phyloP scores from a whole-genome alignment of 2,888 invertebrate species.

The Idaea biselata region DNA sequence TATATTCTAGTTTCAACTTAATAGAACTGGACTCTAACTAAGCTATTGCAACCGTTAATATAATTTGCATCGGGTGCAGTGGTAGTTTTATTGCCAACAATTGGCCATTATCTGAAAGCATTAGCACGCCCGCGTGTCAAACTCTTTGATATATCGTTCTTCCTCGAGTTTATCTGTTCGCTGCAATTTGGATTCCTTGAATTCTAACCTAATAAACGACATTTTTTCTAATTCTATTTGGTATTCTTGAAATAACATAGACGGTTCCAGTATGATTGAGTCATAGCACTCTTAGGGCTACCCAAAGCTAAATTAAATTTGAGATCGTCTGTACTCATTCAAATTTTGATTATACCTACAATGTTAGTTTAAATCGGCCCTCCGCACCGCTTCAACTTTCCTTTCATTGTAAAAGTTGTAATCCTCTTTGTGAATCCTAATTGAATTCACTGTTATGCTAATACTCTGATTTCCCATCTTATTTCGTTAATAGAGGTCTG shows the following conservation, averaged over 20 bases:
- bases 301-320: slow-evolving; percentile 52
- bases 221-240: background rate
- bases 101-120: slow-evolving; percentile 58
- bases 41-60: slow-evolving; percentile 46
- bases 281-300: background rate
- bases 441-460: slow-evolving; percentile 81
- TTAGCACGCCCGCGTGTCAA: slow-evolving; percentile 58
- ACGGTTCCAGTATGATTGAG: background rate
- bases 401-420: slow-evolving; percentile 80
- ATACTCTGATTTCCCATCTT: slow-evolving; percentile 81
- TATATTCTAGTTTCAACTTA: slow-evolving; percentile 42
- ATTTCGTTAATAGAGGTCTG: slow-evolving; percentile 80
- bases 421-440: slow-evolving; percentile 80
- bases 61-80: slow-evolving; percentile 62
- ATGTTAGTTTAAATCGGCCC: slow-evolving; percentile 70
- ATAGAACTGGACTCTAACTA: slow-evolving; percentile 37
- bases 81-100: slow-evolving; percentile 65
- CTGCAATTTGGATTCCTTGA: slow-evolving; percentile 19
- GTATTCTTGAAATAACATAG: slow-evolving; percentile 7
- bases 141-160: slow-evolving; percentile 53
- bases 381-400: slow-evolving; percentile 64
- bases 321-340: slow-evolving; percentile 64
- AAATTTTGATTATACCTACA: slow-evolving; percentile 71
- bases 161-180: slow-evolving; percentile 19
- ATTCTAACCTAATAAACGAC: background rate